phyloP scores from a whole-genome alignment of 2,113 vertebrate species.

The Macrotis lagotis region DNA sequence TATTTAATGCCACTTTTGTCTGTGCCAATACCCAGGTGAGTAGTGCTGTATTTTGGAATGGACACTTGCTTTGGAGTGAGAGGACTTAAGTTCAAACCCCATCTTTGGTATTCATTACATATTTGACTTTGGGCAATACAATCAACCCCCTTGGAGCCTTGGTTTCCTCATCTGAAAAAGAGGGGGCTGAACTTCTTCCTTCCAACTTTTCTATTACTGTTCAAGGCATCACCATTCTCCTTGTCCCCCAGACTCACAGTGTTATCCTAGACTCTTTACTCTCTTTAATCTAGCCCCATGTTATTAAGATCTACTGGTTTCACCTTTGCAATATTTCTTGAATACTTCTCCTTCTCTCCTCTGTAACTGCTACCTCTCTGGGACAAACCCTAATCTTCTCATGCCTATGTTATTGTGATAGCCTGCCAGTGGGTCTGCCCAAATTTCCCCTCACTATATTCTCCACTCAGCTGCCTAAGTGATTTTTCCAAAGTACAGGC shows the following conservation, averaged over 20 bases:
- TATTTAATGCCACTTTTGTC: neutral
- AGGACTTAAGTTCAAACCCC: neutral
- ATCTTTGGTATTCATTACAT: neutral
- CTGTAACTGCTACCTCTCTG: neutral
- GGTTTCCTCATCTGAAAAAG: neutral
- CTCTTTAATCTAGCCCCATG: neutral
- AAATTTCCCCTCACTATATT: neutral
- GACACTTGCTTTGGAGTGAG: neutral
- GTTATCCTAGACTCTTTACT: neutral
- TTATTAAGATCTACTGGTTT: neutral
- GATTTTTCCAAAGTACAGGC: neutral
- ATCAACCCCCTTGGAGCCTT: neutral
- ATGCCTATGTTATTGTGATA: neutral
- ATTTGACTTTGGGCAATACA: neutral
- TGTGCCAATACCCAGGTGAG: neutral
- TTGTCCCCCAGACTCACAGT: neutral
- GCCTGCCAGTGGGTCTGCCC: neutral
- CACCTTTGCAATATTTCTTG: neutral
- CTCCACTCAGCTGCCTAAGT: neutral
- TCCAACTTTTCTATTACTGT: neutral
- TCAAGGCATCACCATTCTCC: neutral
- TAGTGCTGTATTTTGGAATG: neutral
- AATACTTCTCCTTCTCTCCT: neutral
- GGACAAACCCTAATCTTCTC: neutral
- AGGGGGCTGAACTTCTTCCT: neutral